Percentiles rank a stretch among this genome's conserved stretches.
These are phyloP conservation scores for Cartodere bifasciata DNA, from an alignment of 2,888 invertebrate genomes.

Conservation along the genomic window DNA sequence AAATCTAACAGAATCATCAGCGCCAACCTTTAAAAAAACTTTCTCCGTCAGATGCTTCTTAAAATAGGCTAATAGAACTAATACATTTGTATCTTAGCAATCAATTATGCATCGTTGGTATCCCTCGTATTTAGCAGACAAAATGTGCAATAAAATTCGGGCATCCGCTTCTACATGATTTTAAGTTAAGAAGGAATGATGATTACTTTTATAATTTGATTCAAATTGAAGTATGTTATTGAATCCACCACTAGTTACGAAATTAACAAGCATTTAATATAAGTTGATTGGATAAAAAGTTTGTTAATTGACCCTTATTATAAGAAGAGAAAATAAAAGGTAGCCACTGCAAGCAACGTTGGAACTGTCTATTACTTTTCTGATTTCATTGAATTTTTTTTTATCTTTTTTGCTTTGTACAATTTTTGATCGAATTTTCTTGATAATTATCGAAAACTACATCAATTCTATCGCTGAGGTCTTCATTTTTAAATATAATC, in stretches of 20 bases:
- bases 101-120: not conserved
- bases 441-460: not conserved
- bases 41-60: not conserved
- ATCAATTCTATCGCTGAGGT: not conserved
- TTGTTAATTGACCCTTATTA: too few relatives aligned
- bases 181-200: conserved; percentile 1
- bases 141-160: conserved; percentile 9
- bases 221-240: not conserved
- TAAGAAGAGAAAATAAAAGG: too few relatives aligned
- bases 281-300: too few relatives aligned
- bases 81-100: conserved; percentile 3
- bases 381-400: not conserved
- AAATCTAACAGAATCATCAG: not conserved
- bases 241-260: not conserved
- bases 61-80: not conserved
- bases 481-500: not conserved
- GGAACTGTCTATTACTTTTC: not conserved
- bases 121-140: conserved; percentile 5
- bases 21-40: conserved; percentile 1
- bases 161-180: conserved; percentile 9
- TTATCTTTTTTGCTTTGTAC: not conserved
- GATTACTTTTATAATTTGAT: not conserved
- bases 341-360: too few relatives aligned
- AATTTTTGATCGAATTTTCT: conserved; percentile 1
- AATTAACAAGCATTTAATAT: not conserved